phyloP scores from a whole-genome alignment of 30 jellyfish, hydroid and myxozoan genomes.

The Haliclystus octoradiatus region DNA sequence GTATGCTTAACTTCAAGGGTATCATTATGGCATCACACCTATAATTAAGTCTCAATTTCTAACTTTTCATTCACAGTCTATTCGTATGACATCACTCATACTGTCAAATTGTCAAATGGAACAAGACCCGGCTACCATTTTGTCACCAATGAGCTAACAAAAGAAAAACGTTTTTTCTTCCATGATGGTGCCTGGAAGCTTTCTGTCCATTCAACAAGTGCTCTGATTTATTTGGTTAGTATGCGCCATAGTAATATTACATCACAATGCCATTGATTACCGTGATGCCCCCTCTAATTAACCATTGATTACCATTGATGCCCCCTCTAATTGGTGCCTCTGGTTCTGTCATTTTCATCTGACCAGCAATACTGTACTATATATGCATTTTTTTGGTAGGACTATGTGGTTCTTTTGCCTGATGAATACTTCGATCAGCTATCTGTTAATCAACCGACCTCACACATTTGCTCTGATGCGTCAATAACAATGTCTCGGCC shows the following conservation, averaged over 20 bases:
- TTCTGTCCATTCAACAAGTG: neutral
- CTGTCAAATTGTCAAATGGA: neutral
- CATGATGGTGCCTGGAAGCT: neutral
- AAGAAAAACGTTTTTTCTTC: neutral
- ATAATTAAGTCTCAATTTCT: too few species aligned
- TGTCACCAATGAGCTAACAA: too few species aligned
- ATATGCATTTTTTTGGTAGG: neutral
- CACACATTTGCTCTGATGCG: neutral
- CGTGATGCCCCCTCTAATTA: too few species aligned
- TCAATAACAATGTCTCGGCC: neutral
- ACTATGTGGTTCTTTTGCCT: neutral
- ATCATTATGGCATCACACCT: too few species aligned
- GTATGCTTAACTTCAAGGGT: too few species aligned
- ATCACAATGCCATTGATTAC: too few species aligned
- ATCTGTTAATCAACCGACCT: neutral
- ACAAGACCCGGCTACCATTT: too few species aligned
- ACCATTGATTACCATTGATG: too few species aligned
- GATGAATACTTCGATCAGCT: neutral
- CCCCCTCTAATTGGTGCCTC: too few species aligned
- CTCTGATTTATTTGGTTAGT: neutral
- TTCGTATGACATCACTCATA: neutral
- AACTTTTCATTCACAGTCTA: neutral
- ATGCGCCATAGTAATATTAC: too few species aligned
- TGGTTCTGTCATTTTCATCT: neutral
- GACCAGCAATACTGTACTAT: neutral